Evolutionary conservation across 2,888 invertebrate genomes (phyloP), one percentile per base, ranked within the genome.

Genomic region (Chloroclystis v-ata): DNA sequence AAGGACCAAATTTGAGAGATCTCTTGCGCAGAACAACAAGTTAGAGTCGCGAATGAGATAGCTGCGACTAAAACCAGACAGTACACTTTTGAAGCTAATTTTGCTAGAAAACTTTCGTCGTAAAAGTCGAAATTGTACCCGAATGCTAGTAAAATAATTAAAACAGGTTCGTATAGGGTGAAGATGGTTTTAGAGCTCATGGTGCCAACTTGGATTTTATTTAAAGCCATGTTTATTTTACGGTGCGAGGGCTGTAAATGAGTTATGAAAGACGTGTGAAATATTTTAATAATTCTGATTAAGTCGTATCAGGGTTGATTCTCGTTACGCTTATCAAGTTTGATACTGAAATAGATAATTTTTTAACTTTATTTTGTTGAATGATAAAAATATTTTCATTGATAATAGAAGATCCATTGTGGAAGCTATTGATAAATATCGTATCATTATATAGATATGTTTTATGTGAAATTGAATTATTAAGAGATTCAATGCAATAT

Each of bases 61-160:
- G 72, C 4, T 0, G 39, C 20, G 0, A 77, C 61, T 1, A 84
- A 56, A 38, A 47, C 39, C 0, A 71, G n/a, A 13, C 74, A 73
- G 29, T 82, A 84, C 0, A 70, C 2, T 37, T 61, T 70, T 0
- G 66, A 53, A 0, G 60, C 6, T 1, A 61, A 26, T 47, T 61
- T 68, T 0, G 63, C 49, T 9, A 62, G 32, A 0, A 60, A 35
- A 5, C 59, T 70, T 3, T 61, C 53, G 39, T 67, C 68, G 41
- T 69, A 75, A 6, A 72, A 59, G 47, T 71, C 69, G 5, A 76
- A 80, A 58, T 84, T 75, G 43, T 72, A 82, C 0, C 85, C 85
- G 47, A 75, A 78, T 1, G 81, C 52, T 0, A 79, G 48, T 9
- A 85, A 55, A 7, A 69, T 14, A 1, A 74, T 49, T 1, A 84